Evolutionary conservation across 2,888 invertebrate genomes (phyloP), one percentile per base, ranked within the genome.

Genomic region (Ariolimax columbianus): DNA sequence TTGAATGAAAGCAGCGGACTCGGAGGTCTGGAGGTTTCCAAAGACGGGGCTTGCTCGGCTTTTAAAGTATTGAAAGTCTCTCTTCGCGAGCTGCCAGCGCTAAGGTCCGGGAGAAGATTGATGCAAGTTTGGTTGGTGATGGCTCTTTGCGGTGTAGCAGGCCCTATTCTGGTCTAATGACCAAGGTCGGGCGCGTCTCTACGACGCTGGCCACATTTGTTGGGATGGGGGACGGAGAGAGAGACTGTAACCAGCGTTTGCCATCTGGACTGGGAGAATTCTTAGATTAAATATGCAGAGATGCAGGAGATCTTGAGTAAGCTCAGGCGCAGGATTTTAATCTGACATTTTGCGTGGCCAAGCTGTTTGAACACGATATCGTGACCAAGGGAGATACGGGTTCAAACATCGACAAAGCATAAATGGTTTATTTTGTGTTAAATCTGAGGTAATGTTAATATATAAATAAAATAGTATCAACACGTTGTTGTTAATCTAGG

Each of bases 101-200:
- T 40, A 38, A 70, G 73, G 84, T 47, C 73, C 55, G 38, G 70
- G 72, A 63, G 55, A 84, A 84, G 84, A 84, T 84, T 84, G 84
- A 84, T 84, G 84, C 72, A 40, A 33, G 47, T 80, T 84, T 84
- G 66, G 84, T 84, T 77, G 80, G 75, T 19, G 75, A 43, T 47
- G 63, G 79, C 80, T 40, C 63, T 80, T 73, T 83, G 77, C 47
- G 51, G 77, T 43, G 77, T 66, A 55, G 33, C 68, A 36, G 47
- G 77, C 77, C 59, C 83, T 38, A 66, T 66, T 77, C 59, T 77
- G 26, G 59, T 83, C 77, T 83, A 83, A 83, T 83, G 83, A 77
- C 77, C 79, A 79, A 79, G 55, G 79, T 68, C 79, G 79, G 66
- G 66, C 79, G 40, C 66, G 79, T 79, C 63, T 43, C 43, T 79